phyloP scores from a whole-genome alignment of 2,888 invertebrate species.

The Phania funesta region DNA sequence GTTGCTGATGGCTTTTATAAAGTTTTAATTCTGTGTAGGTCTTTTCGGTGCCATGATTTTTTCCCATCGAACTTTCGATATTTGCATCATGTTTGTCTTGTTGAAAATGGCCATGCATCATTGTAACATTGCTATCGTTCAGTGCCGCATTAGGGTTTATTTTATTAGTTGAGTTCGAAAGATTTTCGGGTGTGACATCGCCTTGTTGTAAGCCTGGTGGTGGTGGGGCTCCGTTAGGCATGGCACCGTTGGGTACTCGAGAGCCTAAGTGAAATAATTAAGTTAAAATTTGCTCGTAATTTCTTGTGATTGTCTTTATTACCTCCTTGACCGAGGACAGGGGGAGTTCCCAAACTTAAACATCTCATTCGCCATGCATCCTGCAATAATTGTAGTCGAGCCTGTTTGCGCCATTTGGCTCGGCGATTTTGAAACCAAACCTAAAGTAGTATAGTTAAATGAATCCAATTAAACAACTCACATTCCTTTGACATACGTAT shows the following conservation, averaged over 20 bases:
- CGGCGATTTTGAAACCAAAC: constrained; percentile 96
- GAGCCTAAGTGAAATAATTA: constrained; percentile 61
- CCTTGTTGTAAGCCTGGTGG: constrained; percentile 67
- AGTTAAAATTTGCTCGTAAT: background rate
- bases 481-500: too few relatives aligned
- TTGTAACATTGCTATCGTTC: constrained; percentile 74
- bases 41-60: constrained; percentile 73
- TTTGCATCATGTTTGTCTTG: constrained; percentile 70
- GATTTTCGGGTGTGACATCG: constrained; percentile 75
- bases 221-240: constrained; percentile 61
- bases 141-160: constrained; percentile 67
- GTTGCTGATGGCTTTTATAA: constrained; percentile 74
- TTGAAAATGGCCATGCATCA: constrained; percentile 80
- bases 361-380: constrained; percentile 96
- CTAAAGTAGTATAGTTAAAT: constrained; percentile 79
- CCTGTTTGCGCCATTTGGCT: constrained; percentile 95
- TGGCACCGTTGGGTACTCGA: constrained; percentile 59
- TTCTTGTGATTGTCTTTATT: constrained; percentile 33
- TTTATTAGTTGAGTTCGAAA: constrained; percentile 72
- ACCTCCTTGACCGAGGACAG: constrained; percentile 82
- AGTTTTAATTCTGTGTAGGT: constrained; percentile 80
- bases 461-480: background rate
- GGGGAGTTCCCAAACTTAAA: constrained; percentile 86
- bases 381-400: constrained; percentile 90
- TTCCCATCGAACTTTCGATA: constrained; percentile 62